These are phyloP conservation scores for Rhabditoides inermis DNA, from an alignment of 2,888 invertebrate species.

Conservation along the genomic window DNA sequence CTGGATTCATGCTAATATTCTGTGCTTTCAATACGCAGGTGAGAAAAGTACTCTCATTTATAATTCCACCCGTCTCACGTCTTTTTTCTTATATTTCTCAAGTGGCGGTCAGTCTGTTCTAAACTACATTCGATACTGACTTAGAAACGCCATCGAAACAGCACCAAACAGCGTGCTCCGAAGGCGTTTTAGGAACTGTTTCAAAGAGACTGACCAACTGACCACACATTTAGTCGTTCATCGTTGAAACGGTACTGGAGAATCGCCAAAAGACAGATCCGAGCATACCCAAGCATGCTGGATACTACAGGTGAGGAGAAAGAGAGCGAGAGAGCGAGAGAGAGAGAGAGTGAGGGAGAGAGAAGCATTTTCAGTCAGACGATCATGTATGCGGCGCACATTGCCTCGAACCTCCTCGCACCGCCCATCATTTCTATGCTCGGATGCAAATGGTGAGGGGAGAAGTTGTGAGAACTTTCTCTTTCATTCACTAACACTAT, in stretches of 20 bases:
- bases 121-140: too few species aligned
- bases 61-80: too few species aligned
- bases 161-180: too few species aligned
- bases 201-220: not conserved
- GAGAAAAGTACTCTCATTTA: too few species aligned
- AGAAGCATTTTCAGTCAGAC: conserved; percentile 9
- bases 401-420: conserved; percentile 12
- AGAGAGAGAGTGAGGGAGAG: not conserved
- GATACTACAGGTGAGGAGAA: conserved; percentile 11
- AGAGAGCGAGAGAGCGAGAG: not conserved
- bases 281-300: conserved; percentile 12
- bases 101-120: too few species aligned
- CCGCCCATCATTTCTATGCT: conserved; percentile 9
- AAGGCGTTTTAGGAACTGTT: too few species aligned
- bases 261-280: conserved; percentile 8
- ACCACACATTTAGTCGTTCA: conserved; percentile 9
- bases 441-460: conserved; percentile 3
- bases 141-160: too few species aligned
- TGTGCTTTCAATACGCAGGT: conserved; percentile 12
- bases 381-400: conserved; percentile 15
- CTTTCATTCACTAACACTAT: too few species aligned
- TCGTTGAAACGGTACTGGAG: conserved; percentile 15
- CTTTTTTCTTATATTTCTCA: too few species aligned
- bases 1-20: conserved; percentile 8
- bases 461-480: too few species aligned